phyloP scores from a whole-genome alignment of 2,888 invertebrate species.

The Hyles lineata region DNA sequence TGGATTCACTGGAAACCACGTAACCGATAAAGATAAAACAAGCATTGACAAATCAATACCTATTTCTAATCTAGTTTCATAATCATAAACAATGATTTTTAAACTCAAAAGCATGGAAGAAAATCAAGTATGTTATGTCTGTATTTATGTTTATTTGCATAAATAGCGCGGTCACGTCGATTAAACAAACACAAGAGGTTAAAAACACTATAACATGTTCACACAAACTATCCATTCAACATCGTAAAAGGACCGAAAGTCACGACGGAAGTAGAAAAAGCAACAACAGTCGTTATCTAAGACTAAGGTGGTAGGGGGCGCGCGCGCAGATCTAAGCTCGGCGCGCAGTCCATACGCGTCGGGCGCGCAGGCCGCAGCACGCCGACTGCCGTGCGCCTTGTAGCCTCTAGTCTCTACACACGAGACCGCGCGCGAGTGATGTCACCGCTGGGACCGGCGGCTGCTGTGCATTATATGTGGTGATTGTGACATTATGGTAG shows the following conservation, averaged over 20 bases:
- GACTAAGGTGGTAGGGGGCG: constrained; percentile 56
- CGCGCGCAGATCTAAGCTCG: constrained; percentile 45
- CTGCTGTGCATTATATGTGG: constrained; percentile 48
- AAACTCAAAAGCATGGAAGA: background rate
- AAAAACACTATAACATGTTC: constrained; percentile 32
- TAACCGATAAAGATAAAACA: constrained; percentile 2
- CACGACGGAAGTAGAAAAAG: constrained; percentile 56
- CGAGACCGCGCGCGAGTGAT: constrained; percentile 68
- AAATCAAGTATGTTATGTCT: no score
- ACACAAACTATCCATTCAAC: constrained; percentile 35
- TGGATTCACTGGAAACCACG: constrained; percentile 7
- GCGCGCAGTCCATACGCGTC: constrained; percentile 66
- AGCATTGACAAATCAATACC: constrained; percentile 2
- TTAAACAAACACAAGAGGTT: constrained; percentile 29
- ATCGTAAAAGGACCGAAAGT: constrained; percentile 36
- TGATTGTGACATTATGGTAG: constrained; percentile 77
- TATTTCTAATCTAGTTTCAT: background rate
- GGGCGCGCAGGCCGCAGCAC: constrained; percentile 72
- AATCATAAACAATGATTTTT: constrained; percentile 5
- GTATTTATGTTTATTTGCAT: background rate
- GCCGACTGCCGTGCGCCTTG: constrained; percentile 61
- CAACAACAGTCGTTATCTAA: constrained; percentile 58
- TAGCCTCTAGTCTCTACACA: constrained; percentile 42
- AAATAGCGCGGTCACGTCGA: background rate
- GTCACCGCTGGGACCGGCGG: constrained; percentile 67